Evolutionary conservation across 2,888 invertebrate species (phyloP).

Genomic region (Pachycephus smyrnensis): DNA sequence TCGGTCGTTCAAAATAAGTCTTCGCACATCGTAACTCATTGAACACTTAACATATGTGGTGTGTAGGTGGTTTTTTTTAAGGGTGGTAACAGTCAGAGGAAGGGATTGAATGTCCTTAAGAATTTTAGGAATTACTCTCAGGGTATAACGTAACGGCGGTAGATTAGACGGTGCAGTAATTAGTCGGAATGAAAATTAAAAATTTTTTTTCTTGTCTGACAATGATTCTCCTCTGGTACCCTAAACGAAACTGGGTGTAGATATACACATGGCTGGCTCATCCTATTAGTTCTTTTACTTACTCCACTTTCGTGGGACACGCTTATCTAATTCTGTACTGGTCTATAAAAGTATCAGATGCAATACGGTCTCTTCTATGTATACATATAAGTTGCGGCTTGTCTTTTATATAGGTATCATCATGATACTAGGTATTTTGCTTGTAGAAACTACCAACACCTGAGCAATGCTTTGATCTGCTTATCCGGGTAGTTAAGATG

Average conservation of each 20-base stretch:
- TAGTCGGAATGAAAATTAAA: background rate
- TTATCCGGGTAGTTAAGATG: conserved; percentile 56
- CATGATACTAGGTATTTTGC: conserved; percentile 40
- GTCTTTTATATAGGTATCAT: background rate
- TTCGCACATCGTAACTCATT: conserved; percentile 40
- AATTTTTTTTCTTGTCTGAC: background rate
- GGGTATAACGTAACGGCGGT: background rate
- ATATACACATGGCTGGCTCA: background rate
- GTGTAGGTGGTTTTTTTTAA: background rate
- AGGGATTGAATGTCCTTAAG: background rate
- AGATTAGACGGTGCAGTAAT: background rate
- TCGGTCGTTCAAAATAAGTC: conserved; percentile 47
- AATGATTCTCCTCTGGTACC: background rate
- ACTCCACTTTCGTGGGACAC: background rate
- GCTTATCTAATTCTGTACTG: conserved; percentile 52
- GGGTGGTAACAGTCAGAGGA: background rate
- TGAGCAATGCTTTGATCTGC: conserved; percentile 55
- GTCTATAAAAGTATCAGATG: conserved; percentile 56
- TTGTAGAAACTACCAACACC: conserved; percentile 45
- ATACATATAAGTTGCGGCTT: background rate
- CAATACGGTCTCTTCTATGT: background rate
- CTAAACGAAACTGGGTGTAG: background rate
- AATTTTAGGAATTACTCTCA: background rate
- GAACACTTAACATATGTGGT: background rate
- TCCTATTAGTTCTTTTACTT: conserved; percentile 13